Conservation (phyloP, 2,888 invertebrate species). For the Autographa pulchrina region DNA sequence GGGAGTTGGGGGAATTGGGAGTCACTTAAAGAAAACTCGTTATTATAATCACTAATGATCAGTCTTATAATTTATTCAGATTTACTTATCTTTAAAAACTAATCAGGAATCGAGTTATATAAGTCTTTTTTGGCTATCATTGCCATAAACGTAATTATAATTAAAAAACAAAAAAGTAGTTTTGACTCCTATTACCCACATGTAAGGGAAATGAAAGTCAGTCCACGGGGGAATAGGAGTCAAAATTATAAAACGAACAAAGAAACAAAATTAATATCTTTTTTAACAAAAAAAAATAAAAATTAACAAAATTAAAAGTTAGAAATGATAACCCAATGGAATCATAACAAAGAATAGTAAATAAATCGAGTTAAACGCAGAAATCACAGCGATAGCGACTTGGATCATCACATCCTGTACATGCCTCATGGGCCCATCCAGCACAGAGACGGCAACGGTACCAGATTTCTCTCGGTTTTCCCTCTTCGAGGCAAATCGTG, state of each 20-base stretch:
- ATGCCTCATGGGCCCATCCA: slow-evolving; percentile 34
- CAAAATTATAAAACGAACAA: too few relatives aligned
- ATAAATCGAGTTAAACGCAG: slow-evolving; percentile 5
- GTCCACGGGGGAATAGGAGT: background rate
- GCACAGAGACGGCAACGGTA: slow-evolving; percentile 29
- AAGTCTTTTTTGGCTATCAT: slow-evolving; percentile 3
- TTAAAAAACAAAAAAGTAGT: slow-evolving; percentile 4
- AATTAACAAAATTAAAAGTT: too few relatives aligned
- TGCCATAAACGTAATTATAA: slow-evolving; percentile 6
- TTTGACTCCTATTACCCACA: slow-evolving; percentile 8
- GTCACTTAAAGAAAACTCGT: slow-evolving; percentile 3
- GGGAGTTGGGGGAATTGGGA: slow-evolving; percentile 6
- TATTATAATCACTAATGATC: slow-evolving; percentile 6
- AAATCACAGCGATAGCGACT: slow-evolving; percentile 29
- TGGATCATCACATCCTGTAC: slow-evolving; percentile 34
- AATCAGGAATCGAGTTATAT: slow-evolving; percentile 5
- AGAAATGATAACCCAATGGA: background rate
- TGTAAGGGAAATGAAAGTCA: slow-evolving; percentile 8
- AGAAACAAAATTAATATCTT: too few relatives aligned
- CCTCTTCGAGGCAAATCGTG: slow-evolving; percentile 26
- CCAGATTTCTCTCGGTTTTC: slow-evolving; percentile 36
- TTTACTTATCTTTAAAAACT: slow-evolving; percentile 5
- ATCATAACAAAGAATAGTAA: background rate
- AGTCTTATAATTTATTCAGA: slow-evolving; percentile 6
- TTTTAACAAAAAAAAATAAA: too few relatives aligned